These are phyloP conservation scores for Pollimyrus isidori DNA, from an alignment of 2,113 vertebrate species.

Conservation along the genomic window DNA sequence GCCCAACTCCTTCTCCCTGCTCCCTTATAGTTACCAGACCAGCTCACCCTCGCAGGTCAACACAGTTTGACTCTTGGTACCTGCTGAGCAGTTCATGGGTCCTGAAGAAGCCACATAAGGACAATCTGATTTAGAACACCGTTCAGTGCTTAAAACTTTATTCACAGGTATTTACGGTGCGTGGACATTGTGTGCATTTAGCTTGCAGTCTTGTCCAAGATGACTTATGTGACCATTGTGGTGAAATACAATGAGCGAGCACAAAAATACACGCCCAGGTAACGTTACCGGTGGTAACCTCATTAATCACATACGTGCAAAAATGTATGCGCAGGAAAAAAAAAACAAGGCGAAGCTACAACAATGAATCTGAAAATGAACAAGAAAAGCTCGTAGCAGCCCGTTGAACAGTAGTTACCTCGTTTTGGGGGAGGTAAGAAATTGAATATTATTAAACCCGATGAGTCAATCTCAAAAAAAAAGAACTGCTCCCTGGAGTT, in stretches of 20 bases:
- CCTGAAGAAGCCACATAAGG: not conserved
- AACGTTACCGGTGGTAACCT: not conserved
- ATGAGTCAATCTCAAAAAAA: not conserved
- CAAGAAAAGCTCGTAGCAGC: not conserved
- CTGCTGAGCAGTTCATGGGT: not conserved
- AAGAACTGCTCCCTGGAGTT: not conserved
- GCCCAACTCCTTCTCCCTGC: not conserved
- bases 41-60: not conserved
- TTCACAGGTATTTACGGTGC: not conserved
- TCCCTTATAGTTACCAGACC: not conserved
- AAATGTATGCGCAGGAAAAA: not conserved
- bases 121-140: not conserved
- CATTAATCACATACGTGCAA: not conserved
- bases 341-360: not conserved
- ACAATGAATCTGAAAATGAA: not conserved
- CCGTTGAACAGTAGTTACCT: not conserved
- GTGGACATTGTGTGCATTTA: not conserved
- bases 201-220: not conserved
- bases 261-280: not conserved
- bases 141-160: not conserved
- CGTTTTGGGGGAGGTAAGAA: not conserved
- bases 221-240: conserved; percentile 1
- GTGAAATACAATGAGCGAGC: not conserved
- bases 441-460: not conserved
- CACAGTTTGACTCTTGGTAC: not conserved